These are phyloP conservation scores for Sisor rabdophorus DNA, from an alignment of 2,113 vertebrate genomes.

Conservation along the genomic window DNA sequence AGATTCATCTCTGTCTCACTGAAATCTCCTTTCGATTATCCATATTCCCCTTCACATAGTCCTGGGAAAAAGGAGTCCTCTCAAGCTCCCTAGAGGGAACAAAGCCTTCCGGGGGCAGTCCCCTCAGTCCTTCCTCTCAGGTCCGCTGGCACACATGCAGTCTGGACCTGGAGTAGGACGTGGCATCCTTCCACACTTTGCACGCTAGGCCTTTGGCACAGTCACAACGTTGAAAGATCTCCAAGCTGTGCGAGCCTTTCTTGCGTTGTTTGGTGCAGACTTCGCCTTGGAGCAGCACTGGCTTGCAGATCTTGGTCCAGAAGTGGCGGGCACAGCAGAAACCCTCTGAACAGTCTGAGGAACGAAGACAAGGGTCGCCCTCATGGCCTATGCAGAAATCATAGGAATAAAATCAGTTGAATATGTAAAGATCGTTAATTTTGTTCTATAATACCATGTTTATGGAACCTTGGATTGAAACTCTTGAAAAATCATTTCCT, in stretches of 20 bases:
- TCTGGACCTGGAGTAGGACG: constrained; percentile 91
- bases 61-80: constrained; percentile 9
- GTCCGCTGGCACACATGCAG: constrained; percentile 96
- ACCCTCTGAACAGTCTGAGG: constrained; percentile 75
- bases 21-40: constrained; percentile 5
- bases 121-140: constrained; percentile 62
- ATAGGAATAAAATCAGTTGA: background rate
- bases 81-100: constrained; percentile 18
- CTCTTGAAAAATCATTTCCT: background rate
- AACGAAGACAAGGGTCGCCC: constrained; percentile 79
- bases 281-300: constrained; percentile 81
- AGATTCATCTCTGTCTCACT: constrained; percentile 29
- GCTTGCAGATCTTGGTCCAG: constrained; percentile 89
- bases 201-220: constrained; percentile 91
- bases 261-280: constrained; percentile 81
- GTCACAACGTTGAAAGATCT: constrained; percentile 84
- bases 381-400: constrained; percentile 69
- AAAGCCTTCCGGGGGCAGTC: constrained; percentile 32
- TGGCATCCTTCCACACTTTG: constrained; percentile 97
- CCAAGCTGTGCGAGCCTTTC: constrained; percentile 79
- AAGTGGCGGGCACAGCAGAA: constrained; percentile 85
- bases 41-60: constrained; percentile 47
- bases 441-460: no score
- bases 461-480: background rate
- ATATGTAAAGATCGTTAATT: no score